Conservation (phyloP, 2,113 vertebrate species). For the Oryzias melastigma region DNA sequence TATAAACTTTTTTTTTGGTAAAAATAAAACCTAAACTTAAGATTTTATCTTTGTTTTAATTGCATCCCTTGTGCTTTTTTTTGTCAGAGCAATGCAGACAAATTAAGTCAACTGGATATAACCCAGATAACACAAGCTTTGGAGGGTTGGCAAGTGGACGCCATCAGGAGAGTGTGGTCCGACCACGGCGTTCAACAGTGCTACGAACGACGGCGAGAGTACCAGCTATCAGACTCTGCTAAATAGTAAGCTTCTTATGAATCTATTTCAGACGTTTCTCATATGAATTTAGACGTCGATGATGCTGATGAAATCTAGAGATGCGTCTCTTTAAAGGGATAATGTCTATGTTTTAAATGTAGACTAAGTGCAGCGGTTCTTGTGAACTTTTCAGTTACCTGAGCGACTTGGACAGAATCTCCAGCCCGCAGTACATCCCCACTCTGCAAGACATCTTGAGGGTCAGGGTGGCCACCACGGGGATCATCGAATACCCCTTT, state of each 20-base stretch:
- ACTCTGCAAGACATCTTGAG: constrained; percentile 82
- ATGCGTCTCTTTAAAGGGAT: background rate
- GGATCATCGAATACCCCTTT: constrained; percentile 85
- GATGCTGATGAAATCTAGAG: background rate
- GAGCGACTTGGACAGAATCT: constrained; percentile 78
- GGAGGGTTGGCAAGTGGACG: constrained; percentile 73
- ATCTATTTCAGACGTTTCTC: background rate
- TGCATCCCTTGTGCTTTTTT: constrained; percentile 22
- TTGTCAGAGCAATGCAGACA: constrained; percentile 73
- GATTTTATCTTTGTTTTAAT: background rate
- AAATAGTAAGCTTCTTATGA: constrained; percentile 78
- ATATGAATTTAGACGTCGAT: background rate
- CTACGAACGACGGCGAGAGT: constrained; percentile 80
- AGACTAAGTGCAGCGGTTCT: background rate
- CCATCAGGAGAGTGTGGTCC: constrained; percentile 81
- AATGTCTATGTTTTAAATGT: background rate
- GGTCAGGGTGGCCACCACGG: constrained; percentile 80
- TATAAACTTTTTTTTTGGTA: no score
- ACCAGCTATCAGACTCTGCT: constrained; percentile 83
- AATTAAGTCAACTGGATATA: constrained; percentile 72
- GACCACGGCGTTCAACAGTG: constrained; percentile 82
- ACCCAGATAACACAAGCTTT: constrained; percentile 57
- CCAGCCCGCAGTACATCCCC: constrained; percentile 71
- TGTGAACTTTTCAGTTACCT: constrained; percentile 77
- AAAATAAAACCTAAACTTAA: background rate